Evolutionary conservation across 2,113 vertebrate species (phyloP), one percentile per base, ranked within the genome.

Genomic region (Pterocles gutturalis): DNA sequence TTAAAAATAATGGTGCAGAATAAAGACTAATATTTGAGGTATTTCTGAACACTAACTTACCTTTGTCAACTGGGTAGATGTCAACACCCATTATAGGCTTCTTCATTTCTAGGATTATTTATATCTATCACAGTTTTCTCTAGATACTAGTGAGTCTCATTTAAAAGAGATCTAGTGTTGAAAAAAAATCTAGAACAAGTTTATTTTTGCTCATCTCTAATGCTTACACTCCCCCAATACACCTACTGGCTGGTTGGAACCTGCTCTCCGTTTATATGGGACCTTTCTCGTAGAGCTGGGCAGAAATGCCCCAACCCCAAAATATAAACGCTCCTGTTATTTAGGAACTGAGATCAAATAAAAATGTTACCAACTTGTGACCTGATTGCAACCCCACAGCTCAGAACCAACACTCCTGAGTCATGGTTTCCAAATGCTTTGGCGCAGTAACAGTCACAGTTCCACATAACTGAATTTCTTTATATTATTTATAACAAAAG

Each of bases 41-140:
- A 78, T 79, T 93, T 82, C 62, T 76, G 75, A 90, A 78, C 4
- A 72, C 24, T 66, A 75, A 69, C 46, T 41, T 55, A 46, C 13
- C n/a, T 61, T 13, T 45, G 55, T 36, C 55, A 84, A 10, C 11
- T 45, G 31, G 34, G 11, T 48, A 83, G 22, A 77, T 34, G 25
- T 16, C 69, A 80, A 76, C 10, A 70, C 5, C 41, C n/a, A 15
- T 64, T 33, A 70, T 1, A 71, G 16, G 22, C 1, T 5, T 67
- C 25, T 73, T 15, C 55, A 55, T 92, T 94, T 95, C 58, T 65
- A 78, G 73, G 41, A 87, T 67, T 93, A 76, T 86, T 86, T 82
- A 20, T 18, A 58, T 9, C 26, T 69, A 67, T 7, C 22, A 58
- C 3, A n/a, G 12, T 54, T 85, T 92, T 83, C 26, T 83, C 43